Conservation (phyloP, 2,888 invertebrate species). For the Ennomos erosarius region DNA sequence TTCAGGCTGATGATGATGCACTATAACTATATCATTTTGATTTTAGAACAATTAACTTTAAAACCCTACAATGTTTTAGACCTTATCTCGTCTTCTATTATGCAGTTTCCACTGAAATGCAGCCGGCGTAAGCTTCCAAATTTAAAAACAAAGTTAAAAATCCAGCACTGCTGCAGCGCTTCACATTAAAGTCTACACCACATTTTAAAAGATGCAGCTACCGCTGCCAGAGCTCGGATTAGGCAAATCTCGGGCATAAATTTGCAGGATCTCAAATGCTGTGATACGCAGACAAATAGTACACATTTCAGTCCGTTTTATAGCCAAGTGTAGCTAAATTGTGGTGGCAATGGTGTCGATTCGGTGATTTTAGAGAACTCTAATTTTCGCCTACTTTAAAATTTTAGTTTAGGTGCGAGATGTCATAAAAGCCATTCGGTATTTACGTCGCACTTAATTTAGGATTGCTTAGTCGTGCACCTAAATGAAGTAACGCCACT, state of each 20-base stretch:
- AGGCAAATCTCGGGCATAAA: conserved; percentile 54
- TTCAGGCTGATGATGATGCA: too few species aligned
- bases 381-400: too few species aligned
- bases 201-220: conserved; percentile 24
- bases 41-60: not conserved
- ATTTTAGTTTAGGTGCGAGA: too few species aligned
- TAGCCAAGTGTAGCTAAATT: conserved; percentile 12
- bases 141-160: conserved; percentile 5
- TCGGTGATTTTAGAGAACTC: too few species aligned
- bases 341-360: not conserved
- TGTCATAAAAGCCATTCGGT: too few species aligned
- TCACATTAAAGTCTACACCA: conserved; percentile 9
- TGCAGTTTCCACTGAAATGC: conserved; percentile 8
- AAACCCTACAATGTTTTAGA: conserved; percentile 2
- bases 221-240: conserved; percentile 40
- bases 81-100: conserved; percentile 5
- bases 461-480: too few species aligned
- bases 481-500: too few species aligned
- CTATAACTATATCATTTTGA: too few species aligned
- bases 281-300: conserved; percentile 37
- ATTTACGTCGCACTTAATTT: too few species aligned
- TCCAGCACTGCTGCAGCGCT: conserved; percentile 11
- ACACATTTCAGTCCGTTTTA: conserved; percentile 44
- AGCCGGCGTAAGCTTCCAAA: conserved; percentile 3
- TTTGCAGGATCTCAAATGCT: conserved; percentile 48